These are phyloP conservation scores for Nephrotoma appendiculata DNA, from an alignment of 2,888 invertebrate species.

Conservation along the genomic window DNA sequence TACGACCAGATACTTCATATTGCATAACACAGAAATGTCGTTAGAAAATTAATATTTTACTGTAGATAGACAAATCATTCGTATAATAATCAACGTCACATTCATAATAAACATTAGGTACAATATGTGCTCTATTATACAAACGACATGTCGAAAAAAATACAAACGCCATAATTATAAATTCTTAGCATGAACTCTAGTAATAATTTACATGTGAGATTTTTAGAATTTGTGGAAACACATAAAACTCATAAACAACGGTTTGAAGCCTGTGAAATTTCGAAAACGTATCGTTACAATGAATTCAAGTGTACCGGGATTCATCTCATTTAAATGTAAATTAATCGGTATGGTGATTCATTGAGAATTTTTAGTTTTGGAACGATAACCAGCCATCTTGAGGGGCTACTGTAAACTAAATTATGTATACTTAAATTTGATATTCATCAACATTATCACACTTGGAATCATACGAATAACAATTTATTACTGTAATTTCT, in stretches of 20 bases:
- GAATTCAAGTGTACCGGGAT: too few relatives aligned
- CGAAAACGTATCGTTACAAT: too few relatives aligned
- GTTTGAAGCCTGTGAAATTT: neutral
- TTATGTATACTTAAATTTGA: neutral
- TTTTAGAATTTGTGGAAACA: neutral
- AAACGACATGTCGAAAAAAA: neutral
- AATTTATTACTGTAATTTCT: neutral
- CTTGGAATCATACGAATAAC: neutral
- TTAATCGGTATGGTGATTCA: neutral
- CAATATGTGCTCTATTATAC: neutral
- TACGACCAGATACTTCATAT: neutral
- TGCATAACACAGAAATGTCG: neutral
- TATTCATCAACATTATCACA: neutral
- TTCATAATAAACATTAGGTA: neutral
- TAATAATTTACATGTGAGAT: neutral
- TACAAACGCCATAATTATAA: neutral
- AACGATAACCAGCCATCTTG: neutral
- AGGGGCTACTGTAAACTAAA: neutral
- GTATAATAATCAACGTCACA: neutral
- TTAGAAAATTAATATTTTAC: neutral
- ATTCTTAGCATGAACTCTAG: neutral
- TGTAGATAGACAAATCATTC: neutral
- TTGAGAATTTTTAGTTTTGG: neutral
- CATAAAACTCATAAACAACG: neutral
- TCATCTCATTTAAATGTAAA: neutral